Evolutionary conservation across 2,888 invertebrate genomes (phyloP).

Genomic region (Myathropa florea): DNA sequence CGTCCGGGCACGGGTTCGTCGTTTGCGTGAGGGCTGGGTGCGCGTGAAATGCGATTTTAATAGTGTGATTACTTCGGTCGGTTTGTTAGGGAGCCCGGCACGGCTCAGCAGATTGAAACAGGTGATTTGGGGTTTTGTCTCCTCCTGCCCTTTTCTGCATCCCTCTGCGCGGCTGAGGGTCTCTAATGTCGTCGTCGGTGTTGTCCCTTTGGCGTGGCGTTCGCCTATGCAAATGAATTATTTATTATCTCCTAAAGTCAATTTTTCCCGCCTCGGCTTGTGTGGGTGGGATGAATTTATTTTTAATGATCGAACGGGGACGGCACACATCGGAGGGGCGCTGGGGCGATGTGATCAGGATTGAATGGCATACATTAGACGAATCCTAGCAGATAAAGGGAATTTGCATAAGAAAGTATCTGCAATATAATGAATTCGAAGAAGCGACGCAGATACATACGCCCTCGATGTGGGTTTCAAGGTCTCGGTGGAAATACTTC

Average conservation of each 20-base stretch:
- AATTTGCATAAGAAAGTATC: conserved; percentile 37
- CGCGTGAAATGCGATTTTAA: conserved; percentile 60
- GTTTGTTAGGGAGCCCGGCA: conserved; percentile 29
- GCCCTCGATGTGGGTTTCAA: not conserved
- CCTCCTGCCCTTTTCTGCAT: not conserved
- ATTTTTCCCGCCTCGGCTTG: not conserved
- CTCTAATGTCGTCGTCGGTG: no score
- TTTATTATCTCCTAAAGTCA: conserved; percentile 60
- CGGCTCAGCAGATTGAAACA: no score
- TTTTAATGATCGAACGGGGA: conserved; percentile 52
- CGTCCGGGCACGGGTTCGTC: not conserved
- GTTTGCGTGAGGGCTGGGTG: conserved; percentile 3
- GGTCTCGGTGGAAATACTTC: not conserved
- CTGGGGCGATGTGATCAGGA: conserved; percentile 5
- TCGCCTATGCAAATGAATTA: conserved; percentile 60
- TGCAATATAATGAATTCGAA: conserved; percentile 27
- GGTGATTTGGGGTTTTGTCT: conserved; percentile 22
- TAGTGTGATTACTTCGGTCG: conserved; percentile 57
- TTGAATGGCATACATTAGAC: not conserved
- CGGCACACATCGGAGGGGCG: not conserved
- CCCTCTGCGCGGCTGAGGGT: not conserved
- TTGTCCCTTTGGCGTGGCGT: not conserved
- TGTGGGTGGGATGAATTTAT: conserved; percentile 41
- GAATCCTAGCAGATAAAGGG: not conserved
- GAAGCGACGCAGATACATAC: conserved; percentile 7